A percentile compares a stretch with the other conserved stretches of the same genome.
phyloP scores from a whole-genome alignment of 2,113 vertebrate genomes.

The Corythaeola cristata region DNA sequence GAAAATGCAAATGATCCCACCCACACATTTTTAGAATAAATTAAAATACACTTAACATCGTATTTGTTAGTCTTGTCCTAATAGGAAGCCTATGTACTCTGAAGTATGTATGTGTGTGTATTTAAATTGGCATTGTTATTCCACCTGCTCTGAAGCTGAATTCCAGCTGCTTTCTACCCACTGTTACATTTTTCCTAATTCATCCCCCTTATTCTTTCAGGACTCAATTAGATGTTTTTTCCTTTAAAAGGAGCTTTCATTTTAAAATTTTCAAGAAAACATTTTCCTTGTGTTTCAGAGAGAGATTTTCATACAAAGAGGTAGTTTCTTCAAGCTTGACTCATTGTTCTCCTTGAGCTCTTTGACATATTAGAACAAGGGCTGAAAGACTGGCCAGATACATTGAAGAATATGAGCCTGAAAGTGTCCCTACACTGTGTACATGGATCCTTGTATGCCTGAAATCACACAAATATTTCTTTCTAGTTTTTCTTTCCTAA shows the following conservation, averaged over 20 bases:
- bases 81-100: slow-evolving; percentile 22
- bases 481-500: neutral
- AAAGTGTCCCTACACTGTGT: neutral
- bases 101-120: neutral
- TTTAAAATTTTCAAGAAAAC: neutral
- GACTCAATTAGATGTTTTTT: neutral
- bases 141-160: slow-evolving; percentile 22
- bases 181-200: neutral
- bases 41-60: slow-evolving; percentile 56
- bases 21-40: slow-evolving; percentile 66
- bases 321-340: neutral
- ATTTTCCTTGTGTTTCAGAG: neutral
- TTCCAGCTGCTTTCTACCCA: neutral
- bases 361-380: neutral
- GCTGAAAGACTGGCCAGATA: neutral
- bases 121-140: slow-evolving; percentile 16
- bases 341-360: neutral
- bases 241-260: neutral
- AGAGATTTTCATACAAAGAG: neutral
- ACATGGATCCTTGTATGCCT: neutral
- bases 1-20: slow-evolving; percentile 66
- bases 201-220: neutral
- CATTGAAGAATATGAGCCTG: neutral
- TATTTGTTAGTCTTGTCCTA: slow-evolving; percentile 59
- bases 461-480: neutral